Evolutionary conservation across 1,140 invertebrate genomes (phyloP), one percentile per base, ranked within the genome.

Genomic region (Drosophila funebris): DNA sequence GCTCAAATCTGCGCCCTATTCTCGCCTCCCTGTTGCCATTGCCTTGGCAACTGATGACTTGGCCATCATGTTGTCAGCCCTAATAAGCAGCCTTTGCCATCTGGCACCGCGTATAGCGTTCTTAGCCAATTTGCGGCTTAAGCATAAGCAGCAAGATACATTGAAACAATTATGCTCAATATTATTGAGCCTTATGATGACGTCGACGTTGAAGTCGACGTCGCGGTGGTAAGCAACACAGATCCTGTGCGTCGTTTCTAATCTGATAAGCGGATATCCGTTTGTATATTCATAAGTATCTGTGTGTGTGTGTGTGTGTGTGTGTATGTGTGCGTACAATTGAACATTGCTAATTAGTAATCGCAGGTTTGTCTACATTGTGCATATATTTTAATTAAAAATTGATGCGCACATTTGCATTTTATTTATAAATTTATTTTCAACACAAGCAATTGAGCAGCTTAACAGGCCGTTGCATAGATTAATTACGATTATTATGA

Each of bases 341-440:
- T 31, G 29, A 61, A 50, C 27, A 57, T 58, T 48, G 41, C 46
- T 54, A 85, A 84, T 84, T 85, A 81, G 82, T 61, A 18, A 44
- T 22, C 48, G 44, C 33, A 63, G 66, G 46, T 68, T 78, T 83
- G 39, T 36, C 24, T 9, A n/a, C 4, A 13, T 31, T 68, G 37
- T 66, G 54, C 54, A 78, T 64, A 66, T 69, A 74, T 82, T 82
- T 87, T 87, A 88, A 87, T 87, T 87, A 88, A 82, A 87, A 88
- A 82, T 87, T 87, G 67, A 87, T 88, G 52, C 54, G 63, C 52
- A 60, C 73, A 87, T 87, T 78, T 75, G 63, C 80, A 87, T 78
- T 78, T 75, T 76, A 73, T 73, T 69, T 62, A 70, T 70, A 41
- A 62, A 81, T 85, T 80, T 44, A 87, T 63, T 58, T 58, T 80